Conservation (phyloP, 2,888 invertebrate genomes). For the Mesorhabditis belari region DNA sequence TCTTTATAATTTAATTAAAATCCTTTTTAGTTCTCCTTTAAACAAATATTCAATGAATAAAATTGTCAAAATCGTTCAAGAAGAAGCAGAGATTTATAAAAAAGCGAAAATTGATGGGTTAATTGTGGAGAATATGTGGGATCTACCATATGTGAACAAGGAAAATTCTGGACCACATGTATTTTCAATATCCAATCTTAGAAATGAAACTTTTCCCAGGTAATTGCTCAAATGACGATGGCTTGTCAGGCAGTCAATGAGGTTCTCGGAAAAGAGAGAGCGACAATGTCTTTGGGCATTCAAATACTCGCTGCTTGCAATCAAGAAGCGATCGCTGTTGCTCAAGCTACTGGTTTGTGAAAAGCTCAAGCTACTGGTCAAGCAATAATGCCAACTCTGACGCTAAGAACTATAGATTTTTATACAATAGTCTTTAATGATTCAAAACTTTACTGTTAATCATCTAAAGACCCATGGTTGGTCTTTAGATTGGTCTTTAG, state of each 20-base stretch:
- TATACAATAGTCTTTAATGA: too few species aligned
- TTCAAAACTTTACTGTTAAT: too few species aligned
- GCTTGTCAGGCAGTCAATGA: conserved; percentile 17
- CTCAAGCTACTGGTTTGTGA: conserved; percentile 63
- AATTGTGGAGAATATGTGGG: conserved; percentile 49
- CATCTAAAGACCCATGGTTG: too few species aligned
- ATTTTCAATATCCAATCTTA: conserved; percentile 57
- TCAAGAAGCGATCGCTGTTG: conserved; percentile 69
- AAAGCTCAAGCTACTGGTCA: too few species aligned
- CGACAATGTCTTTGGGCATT: conserved; percentile 54
- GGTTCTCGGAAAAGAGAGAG: conserved; percentile 9
- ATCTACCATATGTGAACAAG: conserved; percentile 36
- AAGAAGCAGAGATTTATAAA: conserved; percentile 35
- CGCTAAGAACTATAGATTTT: too few species aligned
- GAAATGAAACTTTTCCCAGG: not conserved
- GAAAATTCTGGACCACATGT: conserved; percentile 65
- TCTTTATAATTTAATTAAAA: not conserved
- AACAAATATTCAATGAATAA: conserved; percentile 18
- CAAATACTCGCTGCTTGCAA: conserved; percentile 73
- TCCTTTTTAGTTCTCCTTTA: conserved; percentile 30
- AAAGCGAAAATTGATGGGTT: conserved; percentile 35
- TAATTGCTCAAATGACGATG: conserved; percentile 20
- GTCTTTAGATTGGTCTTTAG: too few species aligned
- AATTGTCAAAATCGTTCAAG: conserved; percentile 29
- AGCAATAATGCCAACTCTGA: too few species aligned